Evolutionary conservation across 2,888 invertebrate genomes (phyloP).

Genomic region (Euplexia lucipara): DNA sequence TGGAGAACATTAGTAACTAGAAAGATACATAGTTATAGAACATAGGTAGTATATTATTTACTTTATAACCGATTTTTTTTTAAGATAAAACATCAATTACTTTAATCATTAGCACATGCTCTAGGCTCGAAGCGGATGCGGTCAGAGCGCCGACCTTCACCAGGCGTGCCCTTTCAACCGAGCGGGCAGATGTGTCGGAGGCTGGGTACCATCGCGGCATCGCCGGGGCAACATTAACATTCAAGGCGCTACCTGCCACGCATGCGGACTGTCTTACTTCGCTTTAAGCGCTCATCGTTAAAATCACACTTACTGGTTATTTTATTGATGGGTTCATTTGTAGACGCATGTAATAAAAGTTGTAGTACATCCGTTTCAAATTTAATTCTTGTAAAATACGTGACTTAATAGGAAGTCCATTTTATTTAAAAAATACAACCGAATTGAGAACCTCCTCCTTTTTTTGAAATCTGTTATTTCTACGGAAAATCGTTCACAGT

Average conservation of each 20-base stretch:
- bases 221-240: conserved; percentile 48
- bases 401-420: too few species aligned
- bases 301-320: neutral
- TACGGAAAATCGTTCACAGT: too few species aligned
- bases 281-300: neutral
- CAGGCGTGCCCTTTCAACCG: conserved; percentile 80
- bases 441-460: too few species aligned
- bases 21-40: too few species aligned
- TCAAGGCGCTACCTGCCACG: conserved; percentile 61
- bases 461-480: too few species aligned
- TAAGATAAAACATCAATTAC: conserved; percentile 17
- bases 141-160: conserved; percentile 82
- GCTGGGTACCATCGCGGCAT: conserved; percentile 30
- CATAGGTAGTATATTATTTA: too few species aligned
- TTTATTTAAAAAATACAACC: too few species aligned
- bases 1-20: too few species aligned
- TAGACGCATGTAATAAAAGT: too few species aligned
- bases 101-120: conserved; percentile 46
- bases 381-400: too few species aligned
- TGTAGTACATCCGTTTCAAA: too few species aligned
- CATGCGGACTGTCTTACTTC: conserved; percentile 11
- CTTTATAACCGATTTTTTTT: neutral
- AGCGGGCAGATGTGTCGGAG: conserved; percentile 60
- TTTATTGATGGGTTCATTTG: too few species aligned
- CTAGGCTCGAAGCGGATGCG: conserved; percentile 75